Base-by-base conservation (phyloP, 2,113 vertebrate species). In the Erythrocebus patas region DNA sequence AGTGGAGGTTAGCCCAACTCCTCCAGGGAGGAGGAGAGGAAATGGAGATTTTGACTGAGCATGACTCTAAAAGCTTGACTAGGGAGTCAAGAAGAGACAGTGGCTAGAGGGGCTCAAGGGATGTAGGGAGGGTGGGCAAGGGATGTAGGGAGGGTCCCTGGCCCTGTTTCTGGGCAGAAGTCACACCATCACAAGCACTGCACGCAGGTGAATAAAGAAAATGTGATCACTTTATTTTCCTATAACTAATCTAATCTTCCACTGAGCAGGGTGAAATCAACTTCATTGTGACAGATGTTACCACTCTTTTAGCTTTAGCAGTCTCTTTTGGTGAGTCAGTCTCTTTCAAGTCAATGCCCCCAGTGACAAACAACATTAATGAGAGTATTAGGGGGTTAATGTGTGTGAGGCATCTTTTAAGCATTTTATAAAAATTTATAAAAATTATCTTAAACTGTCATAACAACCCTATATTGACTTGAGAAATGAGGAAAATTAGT, bases 371-470 rank as follows among this genome's bases (percentile, higher is more conserved):
- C 14, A 8, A 16, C 14, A 52, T 38, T 14, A 66, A 40, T 80
- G 55, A 86, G 45, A 87, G 52, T 6, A 3, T 18, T 35, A 38
- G 27, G 75, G 27, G 22, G 45, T 52, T 50, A 81, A 80, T 18
- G 32, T 57, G 22, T 86, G 80, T 40, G 13, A 86, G 38, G 55
- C 45, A 61, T 14, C 35, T 88, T 95, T 90, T 61, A 83, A 88
- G 30, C 35, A 76, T 81, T 83, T 88, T 89, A n/a, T 38, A 52
- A 76, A 96, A 64, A 43, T 83, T 88, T 89, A n/a, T 38, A 52
- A 76, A 96, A 64, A 43, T 57, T 32, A 79, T 40, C 80, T 90
- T 93, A 82, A 93, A 82, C 25, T 70, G 32, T 85, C 64, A 27
- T 43, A 73, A 76, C 38, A 61, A 70, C n/a, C 13, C 83, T 89